A percentile compares a stretch with the other conserved stretches of the same genome.
These are phyloP conservation scores for Gymnogyps californianus DNA, from an alignment of 2,113 vertebrate genomes.

Conservation along the genomic window DNA sequence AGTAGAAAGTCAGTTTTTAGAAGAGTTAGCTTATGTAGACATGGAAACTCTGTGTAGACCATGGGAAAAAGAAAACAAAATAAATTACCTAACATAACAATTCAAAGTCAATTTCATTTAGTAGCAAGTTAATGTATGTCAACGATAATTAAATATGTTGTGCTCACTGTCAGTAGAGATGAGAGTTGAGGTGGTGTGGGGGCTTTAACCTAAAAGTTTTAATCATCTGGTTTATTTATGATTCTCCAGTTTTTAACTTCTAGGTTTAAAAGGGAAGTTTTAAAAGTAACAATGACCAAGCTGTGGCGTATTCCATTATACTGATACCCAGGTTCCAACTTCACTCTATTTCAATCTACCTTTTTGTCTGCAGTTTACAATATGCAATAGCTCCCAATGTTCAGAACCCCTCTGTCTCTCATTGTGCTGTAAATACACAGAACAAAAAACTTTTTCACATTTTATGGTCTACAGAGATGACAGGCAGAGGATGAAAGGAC, in stretches of 20 bases:
- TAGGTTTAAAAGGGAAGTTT: neutral
- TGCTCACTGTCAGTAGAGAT: neutral
- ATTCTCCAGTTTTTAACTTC: neutral
- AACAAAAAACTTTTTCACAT: neutral
- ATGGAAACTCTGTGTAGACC: neutral
- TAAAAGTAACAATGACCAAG: neutral
- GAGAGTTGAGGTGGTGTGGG: neutral
- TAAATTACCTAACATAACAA: neutral
- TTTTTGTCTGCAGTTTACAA: neutral
- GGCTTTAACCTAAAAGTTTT: neutral
- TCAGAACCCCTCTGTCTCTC: neutral
- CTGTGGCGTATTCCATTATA: accelerated
- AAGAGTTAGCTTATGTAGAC: neutral
- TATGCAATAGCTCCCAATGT: no score
- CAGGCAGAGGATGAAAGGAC: neutral
- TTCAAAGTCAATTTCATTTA: neutral
- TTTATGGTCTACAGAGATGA: neutral
- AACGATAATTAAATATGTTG: neutral
- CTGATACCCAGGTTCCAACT: neutral
- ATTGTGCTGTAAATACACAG: neutral
- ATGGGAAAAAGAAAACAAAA: neutral
- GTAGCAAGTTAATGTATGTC: neutral
- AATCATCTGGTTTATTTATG: neutral
- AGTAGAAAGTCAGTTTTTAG: neutral
- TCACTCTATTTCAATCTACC: neutral